These are phyloP conservation scores for Heloderma charlesbogerti DNA, from an alignment of 2,113 vertebrate genomes.

Conservation along the genomic window DNA sequence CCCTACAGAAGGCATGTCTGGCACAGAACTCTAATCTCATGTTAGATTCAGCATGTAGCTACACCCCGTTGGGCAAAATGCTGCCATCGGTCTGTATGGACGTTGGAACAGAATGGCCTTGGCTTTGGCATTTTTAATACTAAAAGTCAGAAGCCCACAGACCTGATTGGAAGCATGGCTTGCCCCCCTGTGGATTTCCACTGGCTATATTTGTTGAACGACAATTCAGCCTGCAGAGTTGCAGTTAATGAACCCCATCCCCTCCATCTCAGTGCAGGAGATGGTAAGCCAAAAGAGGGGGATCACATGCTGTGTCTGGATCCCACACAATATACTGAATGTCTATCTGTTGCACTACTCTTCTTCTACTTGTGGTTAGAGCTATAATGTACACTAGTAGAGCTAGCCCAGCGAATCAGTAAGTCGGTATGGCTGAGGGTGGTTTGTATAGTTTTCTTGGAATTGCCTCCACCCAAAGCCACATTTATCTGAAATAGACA, in stretches of 20 bases:
- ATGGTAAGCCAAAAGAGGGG: neutral
- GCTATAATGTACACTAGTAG: neutral
- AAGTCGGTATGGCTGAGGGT: accelerated
- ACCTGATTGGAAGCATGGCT: neutral
- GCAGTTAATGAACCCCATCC: neutral
- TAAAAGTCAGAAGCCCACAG: neutral
- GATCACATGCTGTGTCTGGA: neutral
- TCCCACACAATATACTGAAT: neutral
- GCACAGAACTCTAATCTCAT: neutral
- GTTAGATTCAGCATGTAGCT: neutral
- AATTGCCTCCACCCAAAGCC: neutral
- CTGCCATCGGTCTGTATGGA: neutral
- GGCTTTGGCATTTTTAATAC: neutral
- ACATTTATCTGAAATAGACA: neutral
- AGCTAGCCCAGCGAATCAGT: neutral
- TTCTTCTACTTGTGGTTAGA: neutral
- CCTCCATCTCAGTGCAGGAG: neutral
- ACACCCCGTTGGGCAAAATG: neutral
- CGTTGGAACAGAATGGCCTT: neutral
- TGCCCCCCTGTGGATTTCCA: neutral
- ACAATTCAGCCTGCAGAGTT: neutral
- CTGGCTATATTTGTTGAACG: neutral
- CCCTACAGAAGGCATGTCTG: neutral
- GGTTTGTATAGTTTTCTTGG: neutral
- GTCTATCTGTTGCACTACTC: neutral